Evolutionary conservation across 2,888 invertebrate species (phyloP).

Genomic region (Epinotia brunnichana): DNA sequence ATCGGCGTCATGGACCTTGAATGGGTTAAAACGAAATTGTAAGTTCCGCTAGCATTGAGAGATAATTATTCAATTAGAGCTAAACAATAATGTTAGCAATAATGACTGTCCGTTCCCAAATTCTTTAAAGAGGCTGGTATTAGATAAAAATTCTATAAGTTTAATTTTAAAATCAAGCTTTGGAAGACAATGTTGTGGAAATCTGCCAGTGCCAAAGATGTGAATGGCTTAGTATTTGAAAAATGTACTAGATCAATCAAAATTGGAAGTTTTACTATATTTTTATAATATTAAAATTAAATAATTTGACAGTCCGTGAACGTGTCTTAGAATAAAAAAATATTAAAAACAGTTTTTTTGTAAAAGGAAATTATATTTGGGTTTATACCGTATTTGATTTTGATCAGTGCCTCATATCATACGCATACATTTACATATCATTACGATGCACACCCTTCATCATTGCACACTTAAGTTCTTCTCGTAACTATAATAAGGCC

Average conservation of each 20-base stretch:
- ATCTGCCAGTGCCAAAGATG: conserved; percentile 46
- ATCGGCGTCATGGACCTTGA: not conserved
- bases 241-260: not conserved
- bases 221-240: conserved; percentile 3
- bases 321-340: not conserved
- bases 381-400: not conserved
- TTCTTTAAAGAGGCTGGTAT: conserved; percentile 40
- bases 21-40: not conserved
- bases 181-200: conserved; percentile 15
- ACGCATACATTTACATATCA: too few species aligned
- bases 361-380: not conserved
- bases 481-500: not conserved
- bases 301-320: not conserved
- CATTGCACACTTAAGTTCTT: too few species aligned
- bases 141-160: conserved; percentile 10
- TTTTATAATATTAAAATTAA: not conserved
- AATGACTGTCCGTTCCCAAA: conserved; percentile 8
- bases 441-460: too few species aligned
- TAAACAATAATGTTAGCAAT: not conserved
- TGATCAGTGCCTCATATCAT: too few species aligned
- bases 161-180: conserved; percentile 38
- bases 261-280: not conserved
- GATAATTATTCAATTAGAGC: not conserved
- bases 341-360: not conserved
- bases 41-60: too few species aligned